Evolutionary conservation across 2,888 invertebrate genomes (phyloP), one percentile per base, ranked within the genome.

Genomic region (Calliphora vomitoria): DNA sequence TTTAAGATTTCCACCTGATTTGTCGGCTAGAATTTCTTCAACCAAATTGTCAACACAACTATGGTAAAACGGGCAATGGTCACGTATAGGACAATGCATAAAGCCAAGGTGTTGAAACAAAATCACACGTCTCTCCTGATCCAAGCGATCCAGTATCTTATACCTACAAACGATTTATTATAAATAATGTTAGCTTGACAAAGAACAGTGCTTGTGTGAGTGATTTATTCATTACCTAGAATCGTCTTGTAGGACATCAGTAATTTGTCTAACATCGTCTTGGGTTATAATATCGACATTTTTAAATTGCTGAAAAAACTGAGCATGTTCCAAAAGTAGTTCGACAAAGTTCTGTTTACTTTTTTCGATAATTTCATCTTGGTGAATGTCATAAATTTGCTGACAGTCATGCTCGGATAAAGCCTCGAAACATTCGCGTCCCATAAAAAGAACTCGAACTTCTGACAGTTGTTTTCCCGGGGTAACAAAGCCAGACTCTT

Each of bases 71-170:
- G 98, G 98, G 93, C 99, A 99, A 93, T 98, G 98, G 93, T 98
- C 98, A 79, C 97, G 95, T 93, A 98, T 97, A 15, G 99, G 98
- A 93, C 98, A 98, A 94, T 99, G 98, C 81, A 99, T 97, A 94
- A 99, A 99, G 84, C 98, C 98, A 62, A 99, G 94, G 94, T 99
- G 99, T 93, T 98, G 98, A 91, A 98, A 97, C 86, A 99, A 95
- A 96, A 99, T 97, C 90, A 98, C 95, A 93, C 98, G 98, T 88
- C 99, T 95, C 92, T 99, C 98, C 94, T 98, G 98, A 94, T 98
- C 98, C 93, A 99, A 95, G 81, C 98, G 96, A 94, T 98, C 98
- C 92, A 99, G 95, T 93, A 98, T 97, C 94, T 98, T 98, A 94
- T 98, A 99, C 94, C 98, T 97, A 90, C 50, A 76, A 3, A 35